Evolutionary conservation across 2,888 invertebrate genomes (phyloP).

Genomic region (Zygaena filipendulae): DNA sequence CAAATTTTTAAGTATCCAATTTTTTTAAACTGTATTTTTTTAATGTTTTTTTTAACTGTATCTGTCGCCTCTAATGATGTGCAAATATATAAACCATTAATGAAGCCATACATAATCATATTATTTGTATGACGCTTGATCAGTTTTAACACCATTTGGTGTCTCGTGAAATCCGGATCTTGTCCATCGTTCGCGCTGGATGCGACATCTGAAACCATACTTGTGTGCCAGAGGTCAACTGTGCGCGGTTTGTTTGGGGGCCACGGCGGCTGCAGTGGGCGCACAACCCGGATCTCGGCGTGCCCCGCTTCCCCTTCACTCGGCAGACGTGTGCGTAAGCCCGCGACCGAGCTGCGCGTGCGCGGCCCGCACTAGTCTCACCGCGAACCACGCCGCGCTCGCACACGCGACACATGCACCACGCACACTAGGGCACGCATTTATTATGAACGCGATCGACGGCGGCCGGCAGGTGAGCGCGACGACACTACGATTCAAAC

Average conservation of each 20-base stretch:
- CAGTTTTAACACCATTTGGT: no score
- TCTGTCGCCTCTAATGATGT: neutral
- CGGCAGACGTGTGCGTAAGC: conserved; percentile 43
- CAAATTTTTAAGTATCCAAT: no score
- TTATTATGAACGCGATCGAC: conserved; percentile 62
- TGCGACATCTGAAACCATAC: conserved; percentile 26
- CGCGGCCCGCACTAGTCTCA: conserved; percentile 36
- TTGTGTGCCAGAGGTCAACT: conserved; percentile 46
- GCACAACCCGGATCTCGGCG: conserved; percentile 62
- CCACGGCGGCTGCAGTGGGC: conserved; percentile 58
- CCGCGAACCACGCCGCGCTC: conserved; percentile 45
- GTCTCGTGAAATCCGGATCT: no score
- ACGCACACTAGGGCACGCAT: conserved; percentile 34
- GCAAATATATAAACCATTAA: neutral
- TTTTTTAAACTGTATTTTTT: neutral
- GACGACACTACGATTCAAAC: conserved; percentile 26
- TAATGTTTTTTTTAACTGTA: no score
- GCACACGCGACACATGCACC: conserved; percentile 37
- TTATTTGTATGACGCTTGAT: neutral
- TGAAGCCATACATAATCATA: neutral
- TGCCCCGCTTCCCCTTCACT: conserved; percentile 67
- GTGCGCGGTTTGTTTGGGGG: conserved; percentile 46
- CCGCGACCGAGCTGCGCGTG: conserved; percentile 24
- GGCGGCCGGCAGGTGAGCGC: conserved; percentile 64
- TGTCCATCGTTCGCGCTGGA: conserved; percentile 20